Base-by-base conservation (phyloP, 2,888 invertebrate genomes). In the Heliconius sara region DNA sequence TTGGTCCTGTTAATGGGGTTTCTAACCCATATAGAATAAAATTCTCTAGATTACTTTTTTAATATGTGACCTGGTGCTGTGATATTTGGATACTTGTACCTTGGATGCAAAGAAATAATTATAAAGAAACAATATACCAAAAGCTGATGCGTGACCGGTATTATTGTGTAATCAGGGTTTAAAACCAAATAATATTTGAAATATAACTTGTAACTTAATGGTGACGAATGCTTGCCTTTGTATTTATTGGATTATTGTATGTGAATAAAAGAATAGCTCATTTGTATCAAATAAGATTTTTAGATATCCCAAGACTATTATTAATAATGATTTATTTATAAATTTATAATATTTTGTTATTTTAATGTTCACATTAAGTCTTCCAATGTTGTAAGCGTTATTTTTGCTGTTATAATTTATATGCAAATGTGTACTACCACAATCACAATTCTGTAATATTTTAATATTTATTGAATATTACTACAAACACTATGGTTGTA, bases 161-260 rank as follows among this genome's bases (percentile, higher is more conserved):
- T 57, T 39, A 16, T 30, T 72, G 57, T 57, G 57, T 57, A 34
- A 57, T 72, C 72, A 73, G n/a, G n/a, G 13, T 60, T 34, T 22
- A 7, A 73, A 60, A 60, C 73, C 60, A 73, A 60, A 73, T 72
- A 72, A 72, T 60, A 7, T 73, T n/a, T 60, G 34, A 73, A 13
- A 30, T 57, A 22, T 27, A 6, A 30, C 67, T 67, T 70, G 70
- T 70, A 70, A 70, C 5, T 34, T 34, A 73, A n/a, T 72, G 52
- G 34, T 60, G 73, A 34, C 60, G 60, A 73, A 73, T 34, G 73
- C 73, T 73, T 73, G 73, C 73, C 73, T 60, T 73, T 30, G 13
- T 60, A 34, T 73, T 60, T 57, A 60, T 34, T 57, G 22, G 6
- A n/a, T 47, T 27, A n/a, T 47, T 47, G 43, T 16, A 34, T 70